These are phyloP conservation scores for Drosophila kanekoi DNA, from an alignment of 2,888 invertebrate genomes.

Conservation along the genomic window DNA sequence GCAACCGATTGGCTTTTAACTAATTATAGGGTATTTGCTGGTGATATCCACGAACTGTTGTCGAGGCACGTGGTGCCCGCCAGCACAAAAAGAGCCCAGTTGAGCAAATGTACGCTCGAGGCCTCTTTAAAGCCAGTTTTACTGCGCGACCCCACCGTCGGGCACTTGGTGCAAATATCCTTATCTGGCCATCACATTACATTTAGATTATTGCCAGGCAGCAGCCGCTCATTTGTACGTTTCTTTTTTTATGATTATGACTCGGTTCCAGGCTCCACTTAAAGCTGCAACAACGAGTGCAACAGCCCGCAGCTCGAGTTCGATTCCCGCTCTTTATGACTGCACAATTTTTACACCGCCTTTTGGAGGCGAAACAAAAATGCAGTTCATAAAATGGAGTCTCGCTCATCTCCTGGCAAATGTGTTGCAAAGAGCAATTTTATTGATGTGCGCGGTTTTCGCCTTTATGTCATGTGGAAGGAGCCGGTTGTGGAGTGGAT, in stretches of 20 bases:
- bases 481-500: neutral
- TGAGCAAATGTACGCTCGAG: slow-evolving; percentile 4
- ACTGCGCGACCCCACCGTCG: slow-evolving; percentile 9
- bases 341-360: slow-evolving; percentile 58
- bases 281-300: slow-evolving; percentile 24
- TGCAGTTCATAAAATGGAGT: slow-evolving; percentile 56
- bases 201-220: slow-evolving; percentile 57
- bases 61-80: neutral
- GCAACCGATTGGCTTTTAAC: no score
- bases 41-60: no score
- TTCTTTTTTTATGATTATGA: slow-evolving; percentile 53
- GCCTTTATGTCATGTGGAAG: slow-evolving; percentile 6
- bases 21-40: no score
- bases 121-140: slow-evolving; percentile 11
- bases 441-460: slow-evolving; percentile 31
- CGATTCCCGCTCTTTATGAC: slow-evolving; percentile 32
- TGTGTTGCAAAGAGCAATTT: slow-evolving; percentile 29
- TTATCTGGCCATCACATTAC: slow-evolving; percentile 64
- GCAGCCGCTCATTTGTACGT: slow-evolving; percentile 38
- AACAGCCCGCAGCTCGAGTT: slow-evolving; percentile 1
- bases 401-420: slow-evolving; percentile 3
- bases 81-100: neutral
- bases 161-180: slow-evolving; percentile 34
- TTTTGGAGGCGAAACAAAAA: slow-evolving; percentile 25
- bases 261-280: slow-evolving; percentile 25